Evolutionary conservation across 2,797 vertebrate genomes (phyloP), one percentile per base, ranked within the genome.

Genomic region (Halcyon badia): DNA sequence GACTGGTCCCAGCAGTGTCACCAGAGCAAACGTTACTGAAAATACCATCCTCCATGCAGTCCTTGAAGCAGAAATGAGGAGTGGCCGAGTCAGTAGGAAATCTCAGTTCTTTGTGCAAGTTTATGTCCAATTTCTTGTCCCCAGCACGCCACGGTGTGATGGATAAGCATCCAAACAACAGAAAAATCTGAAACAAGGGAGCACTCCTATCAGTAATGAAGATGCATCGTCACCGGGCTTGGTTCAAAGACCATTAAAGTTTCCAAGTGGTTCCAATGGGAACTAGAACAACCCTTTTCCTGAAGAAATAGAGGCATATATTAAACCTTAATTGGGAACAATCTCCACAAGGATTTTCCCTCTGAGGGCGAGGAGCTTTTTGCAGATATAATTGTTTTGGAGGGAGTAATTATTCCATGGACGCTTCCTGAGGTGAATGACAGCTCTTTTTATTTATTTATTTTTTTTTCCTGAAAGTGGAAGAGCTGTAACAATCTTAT

Each of bases 321-420:
- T 96, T 97, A 95, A 90, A 58, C 44, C 48, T 91, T 97, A 97
- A 97, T 95, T 97, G 86, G 91, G 88, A 95, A 83, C 71, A 80
- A 54, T 8, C 75, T 96, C 90, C 91, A 76, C 16, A 18, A 91
- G 93, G 92, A 48, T 93, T 91, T 92, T 90, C 9, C 57, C 93
- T 81, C 87, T 17, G 87, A 94, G 94, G 94, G 66, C 44, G 89
- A 89, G 86, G 60, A 90, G 62, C 28, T 56, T 97, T 96, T 95
- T 94, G 56, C 88, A 89, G 78, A 76, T 92, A 64, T 93, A 97
- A 97, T 91, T 90, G 87, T 94, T 97, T 96, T 93, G 76, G 64
- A 71, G 65, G 83, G 77, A 84, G 35, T 64, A 83, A 94, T 87
- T 89, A 91, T 94, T 89, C 81, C 31, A 5, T 54, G 73, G 65